phyloP scores from a whole-genome alignment of 2,888 invertebrate species.

The Drosophila prolongata region DNA sequence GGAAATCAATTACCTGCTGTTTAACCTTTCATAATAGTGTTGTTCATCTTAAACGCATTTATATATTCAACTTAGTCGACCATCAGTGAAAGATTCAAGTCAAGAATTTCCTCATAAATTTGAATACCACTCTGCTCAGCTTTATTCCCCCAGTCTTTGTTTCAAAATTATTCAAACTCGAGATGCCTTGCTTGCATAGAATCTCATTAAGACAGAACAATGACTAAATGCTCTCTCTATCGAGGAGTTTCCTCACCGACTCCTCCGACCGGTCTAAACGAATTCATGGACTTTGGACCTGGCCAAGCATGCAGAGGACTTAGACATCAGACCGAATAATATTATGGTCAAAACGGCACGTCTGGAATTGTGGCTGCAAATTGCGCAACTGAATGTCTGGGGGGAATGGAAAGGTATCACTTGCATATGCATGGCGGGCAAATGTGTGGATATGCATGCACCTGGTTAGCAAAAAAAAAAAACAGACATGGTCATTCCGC shows the following conservation, averaged over 20 bases:
- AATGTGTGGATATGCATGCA: slow-evolving; percentile 37
- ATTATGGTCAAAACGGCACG: slow-evolving; percentile 39
- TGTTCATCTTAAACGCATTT: no score
- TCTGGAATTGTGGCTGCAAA: slow-evolving; percentile 41
- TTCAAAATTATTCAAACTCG: slow-evolving; percentile 6
- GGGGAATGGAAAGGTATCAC: slow-evolving; percentile 26
- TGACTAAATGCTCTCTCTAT: neutral
- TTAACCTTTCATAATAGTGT: no score
- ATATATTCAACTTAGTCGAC: no score
- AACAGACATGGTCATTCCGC: slow-evolving; percentile 28
- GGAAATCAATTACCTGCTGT: no score
- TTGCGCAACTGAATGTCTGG: slow-evolving; percentile 29
- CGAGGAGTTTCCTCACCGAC: neutral
- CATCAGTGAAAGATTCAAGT: neutral
- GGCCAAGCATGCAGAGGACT: slow-evolving; percentile 7
- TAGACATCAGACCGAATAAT: slow-evolving; percentile 22
- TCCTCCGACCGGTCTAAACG: slow-evolving; percentile 17
- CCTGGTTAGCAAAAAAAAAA: slow-evolving; percentile 9
- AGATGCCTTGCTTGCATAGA: slow-evolving; percentile 1
- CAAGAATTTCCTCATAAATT: neutral
- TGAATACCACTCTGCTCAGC: neutral
- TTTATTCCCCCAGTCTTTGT: neutral
- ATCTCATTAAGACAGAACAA: slow-evolving; percentile 30
- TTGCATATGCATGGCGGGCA: slow-evolving; percentile 43
- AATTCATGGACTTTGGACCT: slow-evolving; percentile 43